These are phyloP conservation scores for Nomia melanderi DNA, from an alignment of 1,140 invertebrate genomes.

Conservation along the genomic window DNA sequence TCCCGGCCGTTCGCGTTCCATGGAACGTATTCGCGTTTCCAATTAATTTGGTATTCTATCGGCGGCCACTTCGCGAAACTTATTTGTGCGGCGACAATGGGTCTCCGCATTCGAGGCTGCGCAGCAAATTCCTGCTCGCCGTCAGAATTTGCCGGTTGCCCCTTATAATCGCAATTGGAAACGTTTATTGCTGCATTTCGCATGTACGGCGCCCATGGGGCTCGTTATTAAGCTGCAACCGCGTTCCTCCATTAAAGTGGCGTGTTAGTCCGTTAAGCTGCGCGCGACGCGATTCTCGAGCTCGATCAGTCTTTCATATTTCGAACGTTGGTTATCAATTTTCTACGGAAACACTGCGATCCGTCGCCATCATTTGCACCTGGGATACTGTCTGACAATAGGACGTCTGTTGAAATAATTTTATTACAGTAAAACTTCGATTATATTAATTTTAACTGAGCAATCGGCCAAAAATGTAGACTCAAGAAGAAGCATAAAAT, in stretches of 20 bases:
- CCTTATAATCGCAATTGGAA: conserved; percentile 52
- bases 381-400: neutral
- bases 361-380: neutral
- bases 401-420: no score
- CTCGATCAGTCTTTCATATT: conserved; percentile 31
- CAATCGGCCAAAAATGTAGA: no score
- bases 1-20: neutral
- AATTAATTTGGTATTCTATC: conserved; percentile 24
- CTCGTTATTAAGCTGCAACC: conserved; percentile 48
- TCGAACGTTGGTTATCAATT: neutral
- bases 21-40: conserved; percentile 18
- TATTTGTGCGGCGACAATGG: neutral
- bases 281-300: conserved; percentile 20
- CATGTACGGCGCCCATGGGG: conserved; percentile 32
- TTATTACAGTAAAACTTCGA: no score
- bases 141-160: conserved; percentile 5
- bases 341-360: neutral
- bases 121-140: neutral
- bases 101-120: neutral
- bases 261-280: conserved; percentile 46
- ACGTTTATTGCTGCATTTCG: conserved; percentile 57
- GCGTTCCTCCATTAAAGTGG: conserved; percentile 48
- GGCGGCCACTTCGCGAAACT: neutral
- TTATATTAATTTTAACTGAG: no score
- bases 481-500: no score